Evolutionary conservation across 2,797 vertebrate genomes (phyloP).

Genomic region (Schizopygopsis pylzovi): DNA sequence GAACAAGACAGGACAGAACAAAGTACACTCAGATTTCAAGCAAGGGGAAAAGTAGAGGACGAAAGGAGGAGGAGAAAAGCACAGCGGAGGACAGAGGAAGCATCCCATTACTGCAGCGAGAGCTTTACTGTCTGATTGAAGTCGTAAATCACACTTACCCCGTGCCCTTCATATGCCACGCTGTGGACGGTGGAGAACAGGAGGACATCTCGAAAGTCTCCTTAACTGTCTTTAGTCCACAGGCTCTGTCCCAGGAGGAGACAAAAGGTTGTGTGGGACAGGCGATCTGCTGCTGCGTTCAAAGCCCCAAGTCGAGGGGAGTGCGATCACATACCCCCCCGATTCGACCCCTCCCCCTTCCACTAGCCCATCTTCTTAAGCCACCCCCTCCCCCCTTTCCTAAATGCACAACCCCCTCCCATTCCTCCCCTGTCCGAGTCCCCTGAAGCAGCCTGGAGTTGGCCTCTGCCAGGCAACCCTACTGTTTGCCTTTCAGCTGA

Average conservation of each 20-base stretch:
- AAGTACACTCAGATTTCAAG: conserved; percentile 62
- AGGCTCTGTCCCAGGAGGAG: conserved; percentile 73
- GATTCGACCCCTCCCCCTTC: conserved; percentile 64
- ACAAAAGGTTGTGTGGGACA: conserved; percentile 79
- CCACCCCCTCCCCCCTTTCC: conserved; percentile 66
- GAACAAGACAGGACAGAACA: conserved; percentile 63
- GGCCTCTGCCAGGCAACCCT: conserved; percentile 67
- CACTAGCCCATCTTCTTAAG: conserved; percentile 73
- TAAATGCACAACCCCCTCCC: conserved; percentile 69
- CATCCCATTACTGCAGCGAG: conserved; percentile 70
- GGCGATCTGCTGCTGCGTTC: conserved; percentile 67
- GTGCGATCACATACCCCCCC: conserved; percentile 59
- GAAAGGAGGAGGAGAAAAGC: conserved; percentile 62
- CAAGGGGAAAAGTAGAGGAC: conserved; percentile 70
- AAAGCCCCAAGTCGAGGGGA: conserved; percentile 67
- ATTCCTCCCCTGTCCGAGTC: conserved; percentile 69
- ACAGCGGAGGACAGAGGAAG: conserved; percentile 68
- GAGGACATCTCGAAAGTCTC: conserved; percentile 69
- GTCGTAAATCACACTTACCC: conserved; percentile 77
- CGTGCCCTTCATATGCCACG: conserved; percentile 78
- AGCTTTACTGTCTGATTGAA: conserved; percentile 27
- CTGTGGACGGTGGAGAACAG: conserved; percentile 60
- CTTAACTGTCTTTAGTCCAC: conserved; percentile 74
- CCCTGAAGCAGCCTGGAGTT: conserved; percentile 65
- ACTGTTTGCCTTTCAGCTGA: conserved; percentile 93